Evolutionary conservation across 1,140 invertebrate species (phyloP), one percentile per base, ranked within the genome.

Genomic region (Penaeus indicus): DNA sequence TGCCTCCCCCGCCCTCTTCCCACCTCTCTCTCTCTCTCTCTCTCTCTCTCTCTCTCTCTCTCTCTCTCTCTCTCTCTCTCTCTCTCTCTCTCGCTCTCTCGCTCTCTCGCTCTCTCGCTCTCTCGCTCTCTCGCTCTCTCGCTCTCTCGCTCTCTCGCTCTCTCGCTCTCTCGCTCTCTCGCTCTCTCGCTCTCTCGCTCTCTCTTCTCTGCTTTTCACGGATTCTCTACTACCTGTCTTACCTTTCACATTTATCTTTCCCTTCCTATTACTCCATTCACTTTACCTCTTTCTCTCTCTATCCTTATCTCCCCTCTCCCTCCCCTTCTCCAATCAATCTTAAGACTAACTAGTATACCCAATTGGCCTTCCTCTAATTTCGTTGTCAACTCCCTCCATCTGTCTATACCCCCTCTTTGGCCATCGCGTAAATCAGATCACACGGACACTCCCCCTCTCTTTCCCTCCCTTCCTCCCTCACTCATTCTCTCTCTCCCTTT

Each of bases 401-500:
- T 1, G 3, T 72, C 67, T 72, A 72, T 72, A n/a, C n/a, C 32
- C 1, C 67, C 21, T 25, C 32, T 1, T 10, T 13, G 54, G 10
- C 54, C 16, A 54, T 54, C 54, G 54, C 54, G 54, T 54, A 54
- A 54, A 54, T 8, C 54, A n/a, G 67, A 13, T 32, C 13, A 72
- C n/a, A 25, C 67, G 13, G 67, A n/a, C 19, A 64, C 67, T 16
- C 67, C 27, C 67, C 27, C 67, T 69, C 67, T 69, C 67, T 69
- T 27, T 69, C 67, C 27, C 67, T 69, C 67, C 27, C 67, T 69
- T 27, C 27, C 67, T 47, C 32, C 22, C n/a, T 47, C 32, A 42
- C 32, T 79, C 32, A 42, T 22, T 79, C 77, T 79, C 77, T 79
- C 77, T 79, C 77, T 79, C 77, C 47, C 77, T 79, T 42, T 79